Evolutionary conservation across 2,888 invertebrate species (phyloP).

Genomic region (Hyposoter didymator): DNA sequence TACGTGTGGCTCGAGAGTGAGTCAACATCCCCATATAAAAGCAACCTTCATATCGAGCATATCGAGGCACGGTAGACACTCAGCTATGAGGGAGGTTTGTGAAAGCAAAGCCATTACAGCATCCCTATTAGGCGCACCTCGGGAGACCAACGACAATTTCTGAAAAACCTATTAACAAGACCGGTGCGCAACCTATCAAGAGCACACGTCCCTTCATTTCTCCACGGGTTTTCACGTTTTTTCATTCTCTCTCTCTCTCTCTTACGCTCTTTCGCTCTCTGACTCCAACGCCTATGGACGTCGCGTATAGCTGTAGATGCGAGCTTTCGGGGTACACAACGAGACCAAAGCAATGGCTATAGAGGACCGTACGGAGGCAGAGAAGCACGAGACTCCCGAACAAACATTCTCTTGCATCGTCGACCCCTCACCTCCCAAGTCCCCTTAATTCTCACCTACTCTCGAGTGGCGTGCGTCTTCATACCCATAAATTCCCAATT

Average conservation of each 20-base stretch:
- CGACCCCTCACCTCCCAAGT: background rate
- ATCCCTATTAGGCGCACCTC: slow-evolving; percentile 70
- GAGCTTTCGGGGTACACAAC: slow-evolving; percentile 23
- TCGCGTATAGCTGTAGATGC: slow-evolving; percentile 37
- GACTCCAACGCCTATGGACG: background rate
- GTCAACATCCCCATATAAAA: slow-evolving; percentile 46
- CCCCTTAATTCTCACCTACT: slow-evolving; percentile 36
- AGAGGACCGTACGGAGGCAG: slow-evolving; percentile 11
- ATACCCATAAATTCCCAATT: slow-evolving; percentile 17
- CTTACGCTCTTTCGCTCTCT: background rate
- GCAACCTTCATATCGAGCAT: slow-evolving; percentile 50
- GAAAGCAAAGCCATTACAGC: slow-evolving; percentile 69
- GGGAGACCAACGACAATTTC: slow-evolving; percentile 70
- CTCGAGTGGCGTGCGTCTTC: background rate
- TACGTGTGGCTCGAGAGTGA: slow-evolving; percentile 26
- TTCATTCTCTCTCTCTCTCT: slow-evolving; percentile 8
- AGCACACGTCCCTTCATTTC: slow-evolving; percentile 68
- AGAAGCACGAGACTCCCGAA: slow-evolving; percentile 41
- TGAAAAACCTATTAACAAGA: slow-evolving; percentile 76
- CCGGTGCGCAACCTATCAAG: slow-evolving; percentile 71
- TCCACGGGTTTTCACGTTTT: slow-evolving; percentile 15
- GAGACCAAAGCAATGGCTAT: slow-evolving; percentile 28
- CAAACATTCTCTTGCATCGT: slow-evolving; percentile 31
- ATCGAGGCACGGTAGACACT: slow-evolving; percentile 46
- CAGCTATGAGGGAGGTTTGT: slow-evolving; percentile 53